Evolutionary conservation across 2,888 invertebrate genomes (phyloP), one percentile per base, ranked within the genome.

Genomic region (Ischnus inquisitorius): DNA sequence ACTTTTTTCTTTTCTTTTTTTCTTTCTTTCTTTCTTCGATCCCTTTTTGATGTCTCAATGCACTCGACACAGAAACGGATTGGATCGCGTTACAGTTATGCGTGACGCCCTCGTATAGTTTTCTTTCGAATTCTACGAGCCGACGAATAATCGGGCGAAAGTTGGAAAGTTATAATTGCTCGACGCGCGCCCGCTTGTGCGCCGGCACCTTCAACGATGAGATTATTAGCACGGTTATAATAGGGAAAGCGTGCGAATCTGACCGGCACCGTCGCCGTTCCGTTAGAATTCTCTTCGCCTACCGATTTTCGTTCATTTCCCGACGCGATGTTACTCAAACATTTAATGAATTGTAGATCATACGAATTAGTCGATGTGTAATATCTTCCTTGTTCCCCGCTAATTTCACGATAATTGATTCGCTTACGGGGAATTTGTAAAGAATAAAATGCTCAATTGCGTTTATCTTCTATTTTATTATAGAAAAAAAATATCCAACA

Each of bases 91-190:
- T 68, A 12, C 57, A 34, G 57, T 46, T 68, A 12, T 65, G 46
- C 39, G 16, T 14, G 34, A 62, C 16, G 16, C 14, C 4, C 39
- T 60, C 39, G 64, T 39, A n/a, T n/a, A 12, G 16, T 67, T 39
- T 62, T 41, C 68, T 34, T 79, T 43, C 8, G 60, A 76, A 74
- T 65, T 54, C 57, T 39, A 68, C 54, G 74, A 78, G 65, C 69
- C 64, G 22, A 68, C 79, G 81, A 87, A 86, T 84, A 85, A 85
- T 85, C 77, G 79, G 60, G 82, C 57, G 86, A 86, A 87, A 86
- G 87, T 86, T 86, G 82, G 84, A 87, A 87, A 87, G 87, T 87
- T 85, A 34, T 34, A 83, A 87, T 87, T 85, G 67, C 78, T 79
- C 48, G 28, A 16, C 46, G 72, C 54, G 71, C 51, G 46, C 51